Percentiles rank a stretch among this genome's conserved stretches.
Evolutionary conservation across 2,797 vertebrate species (phyloP).

Genomic region (Champsocephalus esox): DNA sequence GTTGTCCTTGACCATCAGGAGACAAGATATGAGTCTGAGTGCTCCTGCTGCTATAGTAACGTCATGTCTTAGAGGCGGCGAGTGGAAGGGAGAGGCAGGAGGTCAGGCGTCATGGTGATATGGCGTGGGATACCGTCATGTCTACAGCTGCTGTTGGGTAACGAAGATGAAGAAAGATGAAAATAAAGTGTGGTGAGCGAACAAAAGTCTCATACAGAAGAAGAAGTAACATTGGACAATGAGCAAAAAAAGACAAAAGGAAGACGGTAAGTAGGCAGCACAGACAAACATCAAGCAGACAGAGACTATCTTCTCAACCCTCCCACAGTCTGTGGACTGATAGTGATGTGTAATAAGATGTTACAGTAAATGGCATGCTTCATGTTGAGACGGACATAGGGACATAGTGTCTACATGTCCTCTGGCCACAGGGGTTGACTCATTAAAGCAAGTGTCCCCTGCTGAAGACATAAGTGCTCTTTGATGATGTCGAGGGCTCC

Average conservation of each 20-base stretch:
- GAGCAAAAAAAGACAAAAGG: constrained; percentile 14
- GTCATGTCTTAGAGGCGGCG: constrained; percentile 60
- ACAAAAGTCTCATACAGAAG: constrained; percentile 44
- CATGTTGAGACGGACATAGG: constrained; percentile 36
- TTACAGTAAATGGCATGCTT: constrained; percentile 45
- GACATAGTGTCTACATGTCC: constrained; percentile 64
- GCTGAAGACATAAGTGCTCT: constrained; percentile 57
- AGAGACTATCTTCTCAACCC: constrained; percentile 35
- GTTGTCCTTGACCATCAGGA: constrained; percentile 47
- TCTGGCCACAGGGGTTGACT: constrained; percentile 53
- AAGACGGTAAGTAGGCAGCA: constrained; percentile 23
- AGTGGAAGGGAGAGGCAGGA: constrained; percentile 49
- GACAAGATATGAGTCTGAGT: constrained; percentile 57
- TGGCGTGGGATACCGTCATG: constrained; percentile 70
- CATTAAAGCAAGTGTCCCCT: constrained; percentile 50
- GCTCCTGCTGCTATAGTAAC: constrained; percentile 54
- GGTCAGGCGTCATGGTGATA: constrained; percentile 73
- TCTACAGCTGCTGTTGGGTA: constrained; percentile 68
- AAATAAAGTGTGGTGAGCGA: constrained; percentile 32
- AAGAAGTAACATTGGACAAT: constrained; percentile 12
- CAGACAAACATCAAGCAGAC: constrained; percentile 32
- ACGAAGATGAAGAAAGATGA: constrained; percentile 55
- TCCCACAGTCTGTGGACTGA: constrained; percentile 47
- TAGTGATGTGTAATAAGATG: constrained; percentile 44
- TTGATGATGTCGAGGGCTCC: constrained; percentile 57